Percentiles rank a stretch among this genome's conserved stretches.
Conservation (phyloP, 1,140 invertebrate genomes). For the Bombus sylvicola region DNA sequence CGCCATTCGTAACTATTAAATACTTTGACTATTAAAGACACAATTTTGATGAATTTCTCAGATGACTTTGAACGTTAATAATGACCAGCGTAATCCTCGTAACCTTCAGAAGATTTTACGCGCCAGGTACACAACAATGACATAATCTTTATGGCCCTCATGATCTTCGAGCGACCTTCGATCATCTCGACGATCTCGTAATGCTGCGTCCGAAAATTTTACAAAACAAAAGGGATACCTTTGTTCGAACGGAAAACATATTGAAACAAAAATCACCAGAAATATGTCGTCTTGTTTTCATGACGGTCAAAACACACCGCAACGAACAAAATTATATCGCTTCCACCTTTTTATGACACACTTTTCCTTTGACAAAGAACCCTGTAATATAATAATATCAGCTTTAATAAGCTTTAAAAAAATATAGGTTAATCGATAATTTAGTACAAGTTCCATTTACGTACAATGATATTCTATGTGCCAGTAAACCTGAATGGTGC, state of each 20-base stretch:
- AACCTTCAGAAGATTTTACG: no score
- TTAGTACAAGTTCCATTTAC: neutral
- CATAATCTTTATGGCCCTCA: neutral
- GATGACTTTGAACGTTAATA: neutral
- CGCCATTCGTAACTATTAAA: no score
- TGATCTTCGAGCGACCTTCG: neutral
- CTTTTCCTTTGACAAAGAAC: neutral
- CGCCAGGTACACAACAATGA: neutral
- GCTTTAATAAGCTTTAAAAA: neutral
- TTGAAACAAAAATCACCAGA: neutral
- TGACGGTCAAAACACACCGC: neutral
- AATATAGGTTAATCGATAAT: neutral
- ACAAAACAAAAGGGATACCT: neutral
- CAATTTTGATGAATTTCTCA: neutral
- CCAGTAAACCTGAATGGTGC: neutral
- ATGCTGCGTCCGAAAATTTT: neutral
- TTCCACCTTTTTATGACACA: neutral
- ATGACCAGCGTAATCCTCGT: neutral
- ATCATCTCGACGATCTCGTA: neutral
- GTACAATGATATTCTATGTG: no score
- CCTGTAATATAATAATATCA: neutral
- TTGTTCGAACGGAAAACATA: neutral
- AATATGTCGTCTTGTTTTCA: neutral
- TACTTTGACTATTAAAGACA: no score
- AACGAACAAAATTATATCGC: neutral